Percentiles rank a stretch among this genome's conserved stretches.
Evolutionary conservation across 2,888 invertebrate species (phyloP).

Genomic region (Volucella inanis): DNA sequence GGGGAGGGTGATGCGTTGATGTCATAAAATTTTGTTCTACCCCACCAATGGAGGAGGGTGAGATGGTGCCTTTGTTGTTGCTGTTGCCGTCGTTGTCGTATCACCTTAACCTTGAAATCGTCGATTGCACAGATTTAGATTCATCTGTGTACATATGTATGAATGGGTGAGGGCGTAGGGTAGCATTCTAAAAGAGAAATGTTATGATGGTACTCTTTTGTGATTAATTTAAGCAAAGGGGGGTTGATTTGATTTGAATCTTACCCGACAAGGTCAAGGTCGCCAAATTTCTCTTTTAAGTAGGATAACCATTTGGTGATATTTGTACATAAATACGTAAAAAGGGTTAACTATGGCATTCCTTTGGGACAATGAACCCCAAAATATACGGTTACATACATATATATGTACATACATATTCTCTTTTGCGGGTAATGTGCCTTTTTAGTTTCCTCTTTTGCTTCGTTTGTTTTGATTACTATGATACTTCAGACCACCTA

Average conservation of each 20-base stretch:
- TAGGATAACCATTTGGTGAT: conserved; percentile 6
- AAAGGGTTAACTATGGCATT: conserved; percentile 50
- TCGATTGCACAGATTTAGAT: conserved; percentile 48
- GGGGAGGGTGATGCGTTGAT: conserved; percentile 65
- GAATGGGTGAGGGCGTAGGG: conserved; percentile 30
- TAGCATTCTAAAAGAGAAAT: not conserved
- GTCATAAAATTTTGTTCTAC: conserved; percentile 64
- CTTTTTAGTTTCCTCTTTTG: conserved; percentile 38
- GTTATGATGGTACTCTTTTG: conserved; percentile 20
- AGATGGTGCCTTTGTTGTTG: conserved; percentile 8
- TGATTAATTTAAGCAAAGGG: conserved; percentile 66
- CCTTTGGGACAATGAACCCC: conserved; percentile 66
- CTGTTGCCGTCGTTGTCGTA: conserved; percentile 27
- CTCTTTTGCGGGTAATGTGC: conserved; percentile 8
- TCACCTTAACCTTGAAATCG: conserved; percentile 72
- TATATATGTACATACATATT: conserved; percentile 25
- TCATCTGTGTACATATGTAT: not conserved
- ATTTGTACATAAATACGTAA: not conserved
- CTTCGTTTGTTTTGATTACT: conserved; percentile 52
- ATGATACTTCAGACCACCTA: conserved; percentile 56
- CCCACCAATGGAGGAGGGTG: conserved; percentile 30
- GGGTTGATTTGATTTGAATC: conserved; percentile 25
- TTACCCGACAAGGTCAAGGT: conserved; percentile 63
- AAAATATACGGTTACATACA: conserved; percentile 15
- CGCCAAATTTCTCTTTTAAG: conserved; percentile 20